These are phyloP conservation scores for Fukomys damarensis DNA, from an alignment of 2,113 vertebrate species.

Conservation along the genomic window DNA sequence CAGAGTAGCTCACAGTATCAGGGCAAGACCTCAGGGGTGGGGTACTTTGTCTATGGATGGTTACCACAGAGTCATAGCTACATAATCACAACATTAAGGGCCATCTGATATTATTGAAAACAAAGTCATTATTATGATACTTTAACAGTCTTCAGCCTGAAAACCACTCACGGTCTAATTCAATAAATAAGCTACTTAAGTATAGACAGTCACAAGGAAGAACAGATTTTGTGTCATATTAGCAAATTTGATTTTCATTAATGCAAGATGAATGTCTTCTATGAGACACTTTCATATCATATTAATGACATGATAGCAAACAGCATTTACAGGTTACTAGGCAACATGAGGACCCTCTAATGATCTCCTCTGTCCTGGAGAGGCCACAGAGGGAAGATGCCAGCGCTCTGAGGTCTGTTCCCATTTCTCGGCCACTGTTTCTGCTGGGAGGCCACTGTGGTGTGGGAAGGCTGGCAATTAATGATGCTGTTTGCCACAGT, in stretches of 20 bases:
- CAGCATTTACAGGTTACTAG: slow-evolving; percentile 81
- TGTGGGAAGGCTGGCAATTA: neutral
- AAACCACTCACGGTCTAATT: slow-evolving; percentile 80
- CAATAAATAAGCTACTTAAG: slow-evolving; percentile 80
- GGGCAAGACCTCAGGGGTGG: neutral
- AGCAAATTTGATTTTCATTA: slow-evolving; percentile 84
- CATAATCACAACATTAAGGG: slow-evolving; percentile 61
- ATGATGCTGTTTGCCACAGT: neutral
- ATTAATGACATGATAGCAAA: slow-evolving; percentile 83
- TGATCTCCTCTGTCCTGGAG: slow-evolving; percentile 79
- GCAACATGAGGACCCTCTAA: slow-evolving; percentile 82
- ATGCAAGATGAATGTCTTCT: slow-evolving; percentile 78
- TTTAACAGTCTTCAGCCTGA: slow-evolving; percentile 74
- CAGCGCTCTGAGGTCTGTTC: slow-evolving; percentile 57
- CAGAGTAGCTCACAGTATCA: neutral
- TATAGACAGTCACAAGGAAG: slow-evolving; percentile 75
- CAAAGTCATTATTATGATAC: slow-evolving; percentile 62
- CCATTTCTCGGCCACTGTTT: slow-evolving; percentile 81
- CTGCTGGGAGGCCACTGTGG: neutral
- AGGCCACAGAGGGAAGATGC: slow-evolving; percentile 81
- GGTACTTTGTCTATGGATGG: neutral
- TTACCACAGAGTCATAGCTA: neutral
- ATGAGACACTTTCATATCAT: slow-evolving; percentile 77
- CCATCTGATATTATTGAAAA: slow-evolving; percentile 65
- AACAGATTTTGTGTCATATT: slow-evolving; percentile 80